A percentile compares a stretch with the other conserved stretches of the same genome.
phyloP scores from a whole-genome alignment of 2,888 invertebrate species.

The Lithodes maja region DNA sequence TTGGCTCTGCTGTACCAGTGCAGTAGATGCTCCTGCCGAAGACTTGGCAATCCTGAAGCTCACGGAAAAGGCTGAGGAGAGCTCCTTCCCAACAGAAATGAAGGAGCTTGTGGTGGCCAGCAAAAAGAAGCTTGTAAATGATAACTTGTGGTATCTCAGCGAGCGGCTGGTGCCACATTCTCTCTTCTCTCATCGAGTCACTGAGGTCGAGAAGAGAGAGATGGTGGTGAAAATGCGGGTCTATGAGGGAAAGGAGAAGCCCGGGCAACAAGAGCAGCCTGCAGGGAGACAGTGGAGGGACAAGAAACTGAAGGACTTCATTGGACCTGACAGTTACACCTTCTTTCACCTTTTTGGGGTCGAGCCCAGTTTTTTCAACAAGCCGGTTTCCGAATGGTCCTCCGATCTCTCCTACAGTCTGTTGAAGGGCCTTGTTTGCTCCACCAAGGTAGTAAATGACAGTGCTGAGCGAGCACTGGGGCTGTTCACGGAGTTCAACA shows the following conservation, averaged over 20 bases:
- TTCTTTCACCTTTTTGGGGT: not conserved
- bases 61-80: not conserved
- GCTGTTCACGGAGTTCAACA: slow-evolving; percentile 4
- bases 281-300: too few relatives aligned
- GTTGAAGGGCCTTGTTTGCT: too few relatives aligned
- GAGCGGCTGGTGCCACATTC: not conserved
- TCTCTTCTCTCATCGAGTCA: too few relatives aligned
- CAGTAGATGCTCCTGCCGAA: not conserved
- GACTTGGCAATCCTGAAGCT: slow-evolving; percentile 8
- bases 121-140: too few relatives aligned
- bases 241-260: too few relatives aligned
- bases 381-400: not conserved
- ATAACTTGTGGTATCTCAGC: not conserved
- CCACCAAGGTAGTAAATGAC: not conserved
- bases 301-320: too few relatives aligned
- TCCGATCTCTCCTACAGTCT: too few relatives aligned
- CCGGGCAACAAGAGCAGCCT: too few relatives aligned
- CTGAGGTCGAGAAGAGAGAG: too few relatives aligned
- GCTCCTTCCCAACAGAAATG: not conserved
- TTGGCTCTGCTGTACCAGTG: slow-evolving; percentile 4
- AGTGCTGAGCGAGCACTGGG: not conserved
- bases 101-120: not conserved
- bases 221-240: too few relatives aligned
- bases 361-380: not conserved
- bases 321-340: too few relatives aligned